Conservation (phyloP, 2,888 invertebrate species). For the Coenonympha glycerion region DNA sequence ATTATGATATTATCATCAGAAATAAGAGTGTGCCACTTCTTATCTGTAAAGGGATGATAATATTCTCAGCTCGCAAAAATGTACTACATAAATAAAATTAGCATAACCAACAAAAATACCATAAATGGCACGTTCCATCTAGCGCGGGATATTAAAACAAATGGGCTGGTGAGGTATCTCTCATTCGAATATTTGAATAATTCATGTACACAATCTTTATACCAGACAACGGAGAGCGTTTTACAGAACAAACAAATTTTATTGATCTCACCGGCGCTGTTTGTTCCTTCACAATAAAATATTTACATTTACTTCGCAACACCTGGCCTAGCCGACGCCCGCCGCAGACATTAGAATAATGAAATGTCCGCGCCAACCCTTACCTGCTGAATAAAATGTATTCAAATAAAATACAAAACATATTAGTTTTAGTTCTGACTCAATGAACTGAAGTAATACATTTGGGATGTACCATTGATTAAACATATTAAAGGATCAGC, state of each 20-base stretch:
- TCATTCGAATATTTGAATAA: constrained; percentile 67
- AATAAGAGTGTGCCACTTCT: no score
- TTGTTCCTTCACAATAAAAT: constrained; percentile 71
- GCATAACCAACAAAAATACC: constrained; percentile 20
- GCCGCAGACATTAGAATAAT: constrained; percentile 67
- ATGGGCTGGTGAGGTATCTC: constrained; percentile 55
- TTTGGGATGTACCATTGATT: no score
- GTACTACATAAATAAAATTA: neutral
- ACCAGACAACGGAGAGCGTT: constrained; percentile 68
- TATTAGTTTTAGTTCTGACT: constrained; percentile 9
- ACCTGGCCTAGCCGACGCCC: constrained; percentile 60
- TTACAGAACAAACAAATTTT: constrained; percentile 76
- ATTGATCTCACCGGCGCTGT: constrained; percentile 74
- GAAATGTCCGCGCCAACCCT: constrained; percentile 48
- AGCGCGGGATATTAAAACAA: constrained; percentile 63
- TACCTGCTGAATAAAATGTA: constrained; percentile 53
- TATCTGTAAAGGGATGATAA: no score
- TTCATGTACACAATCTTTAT: constrained; percentile 74
- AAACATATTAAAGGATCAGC: no score
- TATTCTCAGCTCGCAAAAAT: no score
- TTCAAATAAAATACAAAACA: constrained; percentile 20
- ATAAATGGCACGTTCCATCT: constrained; percentile 57
- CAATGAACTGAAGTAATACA: neutral
- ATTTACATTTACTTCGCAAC: constrained; percentile 73
- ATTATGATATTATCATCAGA: no score